A percentile compares a stretch with the other conserved stretches of the same genome.
Conservation (phyloP, 2,888 invertebrate genomes). For the Corythucha ciliata region DNA sequence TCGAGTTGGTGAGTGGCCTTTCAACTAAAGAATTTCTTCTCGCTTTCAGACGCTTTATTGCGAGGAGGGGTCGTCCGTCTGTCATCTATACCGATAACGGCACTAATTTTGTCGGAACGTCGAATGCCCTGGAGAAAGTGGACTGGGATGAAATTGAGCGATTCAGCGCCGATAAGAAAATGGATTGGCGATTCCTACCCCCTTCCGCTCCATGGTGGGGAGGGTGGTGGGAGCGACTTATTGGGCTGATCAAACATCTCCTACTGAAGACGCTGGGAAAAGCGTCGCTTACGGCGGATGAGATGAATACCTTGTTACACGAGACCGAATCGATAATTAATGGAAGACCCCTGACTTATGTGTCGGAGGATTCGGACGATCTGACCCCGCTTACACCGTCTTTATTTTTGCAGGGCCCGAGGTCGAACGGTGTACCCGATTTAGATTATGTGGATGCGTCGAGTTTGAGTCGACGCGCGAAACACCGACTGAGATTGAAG, state of each 20-base stretch:
- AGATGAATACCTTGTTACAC: background rate
- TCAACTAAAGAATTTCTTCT: conserved; percentile 35
- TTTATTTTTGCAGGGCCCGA: background rate
- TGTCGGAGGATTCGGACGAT: background rate
- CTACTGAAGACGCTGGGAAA: background rate
- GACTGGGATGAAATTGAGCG: conserved; percentile 15
- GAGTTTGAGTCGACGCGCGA: background rate
- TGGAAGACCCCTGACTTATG: conserved; percentile 2
- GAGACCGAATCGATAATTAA: conserved; percentile 1
- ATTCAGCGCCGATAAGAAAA: background rate
- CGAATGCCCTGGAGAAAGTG: background rate
- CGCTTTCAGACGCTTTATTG: conserved; percentile 34
- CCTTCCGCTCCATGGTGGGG: conserved; percentile 9
- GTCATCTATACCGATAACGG: conserved; percentile 4
- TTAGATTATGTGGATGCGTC: background rate
- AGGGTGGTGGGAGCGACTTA: conserved; percentile 3
- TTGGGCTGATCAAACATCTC: conserved; percentile 1
- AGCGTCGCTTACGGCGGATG: background rate
- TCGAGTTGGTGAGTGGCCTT: conserved; percentile 36
- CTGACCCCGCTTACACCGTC: background rate
- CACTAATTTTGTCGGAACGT: conserved; percentile 7
- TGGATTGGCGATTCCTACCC: conserved; percentile 1
- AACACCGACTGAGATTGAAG: background rate
- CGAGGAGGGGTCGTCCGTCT: conserved; percentile 31
- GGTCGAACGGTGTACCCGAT: background rate